Conservation (phyloP, 2,113 vertebrate species). For the Antidorcas marsupialis region DNA sequence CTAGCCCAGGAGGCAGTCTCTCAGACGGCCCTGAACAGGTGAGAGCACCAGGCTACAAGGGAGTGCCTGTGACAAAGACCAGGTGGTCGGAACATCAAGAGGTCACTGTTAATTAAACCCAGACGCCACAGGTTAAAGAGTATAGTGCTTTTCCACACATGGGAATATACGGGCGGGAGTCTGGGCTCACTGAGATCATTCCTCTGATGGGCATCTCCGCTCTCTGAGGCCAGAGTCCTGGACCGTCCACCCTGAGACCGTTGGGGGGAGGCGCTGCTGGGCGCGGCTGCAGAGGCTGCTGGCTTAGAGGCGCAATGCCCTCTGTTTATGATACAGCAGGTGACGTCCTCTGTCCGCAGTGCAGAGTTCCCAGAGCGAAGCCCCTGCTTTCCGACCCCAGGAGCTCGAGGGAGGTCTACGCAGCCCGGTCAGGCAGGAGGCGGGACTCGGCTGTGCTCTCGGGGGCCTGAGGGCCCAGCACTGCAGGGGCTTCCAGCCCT, state of each 20-base stretch:
- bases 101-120: background rate
- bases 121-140: no score
- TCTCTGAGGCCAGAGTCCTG: background rate
- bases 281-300: background rate
- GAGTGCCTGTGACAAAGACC: background rate
- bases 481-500: background rate
- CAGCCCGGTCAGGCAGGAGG: background rate
- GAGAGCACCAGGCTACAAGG: fast-evolving
- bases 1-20: background rate
- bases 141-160: background rate
- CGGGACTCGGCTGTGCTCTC: background rate
- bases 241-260: background rate
- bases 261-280: background rate
- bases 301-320: background rate
- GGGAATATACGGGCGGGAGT: background rate
- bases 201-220: background rate
- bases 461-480: background rate
- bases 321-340: no score
- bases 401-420: background rate
- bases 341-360: background rate
- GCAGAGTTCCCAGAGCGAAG: background rate
- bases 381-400: background rate
- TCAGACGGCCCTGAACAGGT: background rate
- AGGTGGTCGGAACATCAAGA: background rate
- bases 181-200: background rate